Base-by-base conservation (phyloP, 2,797 vertebrate species). In the Semotilus atromaculatus region DNA sequence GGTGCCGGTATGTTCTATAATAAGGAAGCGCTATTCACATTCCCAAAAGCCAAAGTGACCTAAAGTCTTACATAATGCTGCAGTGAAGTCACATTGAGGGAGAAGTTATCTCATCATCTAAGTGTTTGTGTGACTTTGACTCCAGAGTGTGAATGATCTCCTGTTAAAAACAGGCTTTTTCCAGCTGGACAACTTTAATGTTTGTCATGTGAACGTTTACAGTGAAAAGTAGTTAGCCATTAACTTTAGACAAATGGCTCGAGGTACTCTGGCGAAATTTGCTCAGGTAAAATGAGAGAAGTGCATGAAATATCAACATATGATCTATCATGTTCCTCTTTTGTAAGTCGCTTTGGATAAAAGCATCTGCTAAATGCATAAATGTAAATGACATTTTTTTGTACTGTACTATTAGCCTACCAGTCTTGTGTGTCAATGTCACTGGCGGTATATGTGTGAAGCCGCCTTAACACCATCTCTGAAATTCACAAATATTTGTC, bases 1-100 rank as follows among this genome's bases (percentile, higher is more conserved):
- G 45, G 43, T 43, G 92, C 93, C 90, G 87, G 75, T 31, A 74
- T 67, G 90, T 94, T 94, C 91, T 94, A 91, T 93, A 93, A 94
- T 91, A 90, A 94, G 84, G 77, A 92, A 92, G 89, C 81, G 85
- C 92, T 89, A 87, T 92, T 93, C 91, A 88, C 86, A 93, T 92
- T 92, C 88, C 88, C 83, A 34, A 86, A 77, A 66, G 81, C 83
- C 79, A 80, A 88, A 92, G 90, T 87, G 89, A 91, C 83, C 83
- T 53, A 34, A 70, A 70, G 55, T 72, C 77, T 88, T 87, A 78
- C 58, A 82, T 86, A 90, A 89, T 53, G 38, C 79, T 71, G 48
- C 64, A 82, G 80, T 83, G 87, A 86, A 81, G 83, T 86, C 64
- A 85, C 71, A 73, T 76, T 31, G 71, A 73, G 48, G 45, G 67